phyloP scores from a whole-genome alignment of 2,888 invertebrate species.

The Herminia tarsipennalis region DNA sequence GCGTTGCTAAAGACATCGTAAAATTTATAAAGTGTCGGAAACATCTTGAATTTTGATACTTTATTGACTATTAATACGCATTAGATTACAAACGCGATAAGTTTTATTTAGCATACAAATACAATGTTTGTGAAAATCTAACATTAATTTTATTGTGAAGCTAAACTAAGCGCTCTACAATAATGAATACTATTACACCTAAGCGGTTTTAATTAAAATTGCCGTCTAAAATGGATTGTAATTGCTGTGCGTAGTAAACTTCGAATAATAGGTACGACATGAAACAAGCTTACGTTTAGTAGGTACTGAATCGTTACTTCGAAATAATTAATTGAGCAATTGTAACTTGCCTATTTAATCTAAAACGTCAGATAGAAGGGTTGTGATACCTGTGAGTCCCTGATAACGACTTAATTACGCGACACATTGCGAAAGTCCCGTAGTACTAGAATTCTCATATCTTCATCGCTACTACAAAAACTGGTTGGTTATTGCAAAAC shows the following conservation, averaged over 20 bases:
- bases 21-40: conserved; percentile 19
- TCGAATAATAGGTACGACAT: conserved; percentile 31
- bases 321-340: conserved; percentile 61
- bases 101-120: conserved; percentile 12
- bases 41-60: conserved; percentile 9
- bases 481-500: conserved; percentile 70
- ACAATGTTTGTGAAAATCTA: conserved; percentile 11
- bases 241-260: conserved; percentile 40
- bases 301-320: conserved; percentile 36
- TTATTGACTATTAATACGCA: conserved; percentile 17
- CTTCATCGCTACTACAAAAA: conserved; percentile 73
- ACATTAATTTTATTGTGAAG: conserved; percentile 18
- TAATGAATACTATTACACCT: conserved; percentile 31
- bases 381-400: conserved; percentile 48
- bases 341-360: conserved; percentile 55
- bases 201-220: conserved; percentile 49
- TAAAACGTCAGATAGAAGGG: conserved; percentile 54
- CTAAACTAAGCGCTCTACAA: conserved; percentile 19
- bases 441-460: conserved; percentile 62
- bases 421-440: conserved; percentile 54
- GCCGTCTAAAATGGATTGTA: conserved; percentile 39
- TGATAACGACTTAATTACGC: conserved; percentile 54
- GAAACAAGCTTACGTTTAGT: conserved; percentile 30
- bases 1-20: conserved; percentile 24
- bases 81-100: conserved; percentile 20